These are phyloP conservation scores for Fabriciana adippe DNA, from an alignment of 2,888 invertebrate species.

Conservation along the genomic window DNA sequence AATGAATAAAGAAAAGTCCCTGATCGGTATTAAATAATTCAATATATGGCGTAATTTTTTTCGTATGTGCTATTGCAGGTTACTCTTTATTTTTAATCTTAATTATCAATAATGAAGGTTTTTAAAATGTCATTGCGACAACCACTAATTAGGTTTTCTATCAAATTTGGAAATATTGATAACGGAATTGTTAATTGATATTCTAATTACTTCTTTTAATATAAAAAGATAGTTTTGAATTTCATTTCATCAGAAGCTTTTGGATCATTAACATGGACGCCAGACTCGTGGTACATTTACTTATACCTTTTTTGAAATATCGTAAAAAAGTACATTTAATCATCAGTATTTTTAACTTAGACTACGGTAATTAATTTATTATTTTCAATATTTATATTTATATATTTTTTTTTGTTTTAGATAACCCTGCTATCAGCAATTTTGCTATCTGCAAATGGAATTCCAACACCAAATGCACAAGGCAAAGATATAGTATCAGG, in stretches of 20 bases:
- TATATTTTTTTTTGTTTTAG: slow-evolving; percentile 14
- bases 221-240: slow-evolving; percentile 9
- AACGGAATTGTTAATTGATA: slow-evolving; percentile 8
- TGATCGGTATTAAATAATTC: too few relatives aligned
- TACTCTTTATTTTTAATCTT: background rate
- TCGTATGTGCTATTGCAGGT: too few relatives aligned
- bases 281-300: slow-evolving; percentile 12
- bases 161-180: slow-evolving; percentile 8
- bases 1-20: too few relatives aligned
- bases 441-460: slow-evolving; percentile 27
- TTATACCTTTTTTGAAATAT: slow-evolving; percentile 2
- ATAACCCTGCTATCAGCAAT: slow-evolving; percentile 13
- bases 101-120: slow-evolving; percentile 12
- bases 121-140: slow-evolving; percentile 2
- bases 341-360: background rate
- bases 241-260: background rate
- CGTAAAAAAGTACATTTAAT: background rate
- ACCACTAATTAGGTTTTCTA: slow-evolving; percentile 11
- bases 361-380: background rate
- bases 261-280: slow-evolving; percentile 11
- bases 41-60: too few relatives aligned
- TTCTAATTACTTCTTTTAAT: slow-evolving; percentile 9
- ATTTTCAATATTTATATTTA: background rate
- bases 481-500: slow-evolving; percentile 47
- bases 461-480: slow-evolving; percentile 29